Conservation (phyloP, 2,113 vertebrate genomes). For the Barbus barbus region DNA sequence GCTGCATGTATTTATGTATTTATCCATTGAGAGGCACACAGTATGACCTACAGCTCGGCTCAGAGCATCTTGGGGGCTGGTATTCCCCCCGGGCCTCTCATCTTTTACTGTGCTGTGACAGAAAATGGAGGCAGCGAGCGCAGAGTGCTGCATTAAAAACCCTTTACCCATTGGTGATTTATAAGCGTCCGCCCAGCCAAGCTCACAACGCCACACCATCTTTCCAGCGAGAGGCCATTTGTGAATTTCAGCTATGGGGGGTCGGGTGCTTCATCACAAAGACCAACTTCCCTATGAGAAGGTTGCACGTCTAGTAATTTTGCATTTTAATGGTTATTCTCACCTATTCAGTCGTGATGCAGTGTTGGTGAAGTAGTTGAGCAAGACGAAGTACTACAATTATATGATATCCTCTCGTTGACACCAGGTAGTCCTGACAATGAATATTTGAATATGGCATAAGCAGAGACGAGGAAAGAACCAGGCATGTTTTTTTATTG, state of each 20-base stretch:
- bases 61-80: slow-evolving; percentile 55
- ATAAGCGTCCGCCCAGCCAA: slow-evolving; percentile 69
- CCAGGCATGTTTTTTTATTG: slow-evolving; percentile 17
- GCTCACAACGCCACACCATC: slow-evolving; percentile 61
- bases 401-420: slow-evolving; percentile 68
- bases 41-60: slow-evolving; percentile 56
- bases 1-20: slow-evolving; percentile 80
- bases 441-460: slow-evolving; percentile 67
- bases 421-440: slow-evolving; percentile 65
- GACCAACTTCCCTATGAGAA: slow-evolving; percentile 70
- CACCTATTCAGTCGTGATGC: slow-evolving; percentile 65
- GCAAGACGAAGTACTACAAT: slow-evolving; percentile 70
- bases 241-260: slow-evolving; percentile 58
- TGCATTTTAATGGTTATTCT: slow-evolving; percentile 73
- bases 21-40: slow-evolving; percentile 76
- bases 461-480: slow-evolving; percentile 32
- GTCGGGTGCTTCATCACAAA: slow-evolving; percentile 62
- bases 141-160: slow-evolving; percentile 82
- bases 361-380: slow-evolving; percentile 61
- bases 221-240: slow-evolving; percentile 61
- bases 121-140: slow-evolving; percentile 80
- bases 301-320: slow-evolving; percentile 72
- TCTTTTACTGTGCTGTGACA: slow-evolving; percentile 82
- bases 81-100: slow-evolving; percentile 78
- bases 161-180: slow-evolving; percentile 83